Conservation (phyloP, 2,113 vertebrate genomes). For the Lasiurus borealis region DNA sequence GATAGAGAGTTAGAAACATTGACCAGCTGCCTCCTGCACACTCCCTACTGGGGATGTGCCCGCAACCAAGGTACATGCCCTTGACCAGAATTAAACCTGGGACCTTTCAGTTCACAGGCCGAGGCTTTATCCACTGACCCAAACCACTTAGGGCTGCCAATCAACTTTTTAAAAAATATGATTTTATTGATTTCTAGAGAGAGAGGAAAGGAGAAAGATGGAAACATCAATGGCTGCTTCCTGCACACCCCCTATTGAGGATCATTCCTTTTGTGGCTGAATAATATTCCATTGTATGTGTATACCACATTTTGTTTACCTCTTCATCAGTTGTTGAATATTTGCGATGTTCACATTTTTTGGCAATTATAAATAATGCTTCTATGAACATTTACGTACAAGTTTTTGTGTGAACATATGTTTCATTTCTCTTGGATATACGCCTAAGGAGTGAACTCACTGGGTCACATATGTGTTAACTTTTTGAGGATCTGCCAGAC, state of each 20-base stretch:
- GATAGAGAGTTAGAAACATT: too few relatives aligned
- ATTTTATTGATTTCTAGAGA: too few relatives aligned
- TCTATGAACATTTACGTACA: not conserved
- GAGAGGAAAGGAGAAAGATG: too few relatives aligned
- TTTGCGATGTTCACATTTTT: conserved; percentile 5
- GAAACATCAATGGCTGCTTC: not conserved
- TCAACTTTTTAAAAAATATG: not conserved
- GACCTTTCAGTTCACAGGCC: too few relatives aligned
- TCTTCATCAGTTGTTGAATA: not conserved
- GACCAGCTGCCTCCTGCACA: too few relatives aligned
- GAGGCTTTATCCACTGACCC: too few relatives aligned
- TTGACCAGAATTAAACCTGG: too few relatives aligned
- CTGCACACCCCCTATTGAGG: not conserved
- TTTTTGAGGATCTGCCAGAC: not conserved
- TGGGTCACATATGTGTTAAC: not conserved
- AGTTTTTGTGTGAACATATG: not conserved
- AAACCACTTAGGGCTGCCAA: not conserved
- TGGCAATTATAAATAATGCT: conserved; percentile 20
- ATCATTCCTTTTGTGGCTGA: not conserved
- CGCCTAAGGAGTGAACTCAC: not conserved
- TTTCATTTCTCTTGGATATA: conserved; percentile 44
- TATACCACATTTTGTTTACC: conserved; percentile 13
- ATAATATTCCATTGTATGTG: not conserved
- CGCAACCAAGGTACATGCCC: too few relatives aligned
- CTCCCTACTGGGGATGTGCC: too few relatives aligned